Evolutionary conservation across 2,113 vertebrate species (phyloP).

Genomic region (Gymnocephalus cernua): DNA sequence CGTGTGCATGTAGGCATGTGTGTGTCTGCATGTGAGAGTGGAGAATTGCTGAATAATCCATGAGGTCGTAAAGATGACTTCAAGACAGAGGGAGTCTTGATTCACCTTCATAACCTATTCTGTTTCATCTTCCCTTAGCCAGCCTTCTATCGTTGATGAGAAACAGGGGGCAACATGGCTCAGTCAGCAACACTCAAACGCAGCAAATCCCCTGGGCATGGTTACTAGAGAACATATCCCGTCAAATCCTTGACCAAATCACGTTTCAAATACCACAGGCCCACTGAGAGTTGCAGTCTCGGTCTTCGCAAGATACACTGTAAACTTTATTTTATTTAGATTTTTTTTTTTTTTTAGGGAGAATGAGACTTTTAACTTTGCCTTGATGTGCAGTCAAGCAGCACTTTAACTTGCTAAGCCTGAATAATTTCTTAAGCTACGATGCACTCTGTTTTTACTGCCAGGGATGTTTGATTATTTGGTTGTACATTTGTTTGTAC

Average conservation of each 20-base stretch:
- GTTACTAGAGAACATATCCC: constrained; percentile 73
- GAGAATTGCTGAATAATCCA: constrained; percentile 75
- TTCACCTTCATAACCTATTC: constrained; percentile 73
- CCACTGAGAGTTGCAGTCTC: constrained; percentile 54
- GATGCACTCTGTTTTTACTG: constrained; percentile 20
- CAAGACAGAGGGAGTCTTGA: constrained; percentile 60
- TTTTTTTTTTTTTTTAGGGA: neutral
- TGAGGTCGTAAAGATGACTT: constrained; percentile 69
- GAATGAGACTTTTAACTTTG: constrained; percentile 32
- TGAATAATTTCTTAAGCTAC: constrained; percentile 36
- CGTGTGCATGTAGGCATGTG: constrained; percentile 15
- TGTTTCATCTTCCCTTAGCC: constrained; percentile 73
- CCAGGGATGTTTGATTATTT: constrained; percentile 29
- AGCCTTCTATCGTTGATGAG: constrained; percentile 76
- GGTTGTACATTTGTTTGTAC: constrained; percentile 37
- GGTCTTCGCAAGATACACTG: neutral
- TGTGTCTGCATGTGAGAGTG: constrained; percentile 4
- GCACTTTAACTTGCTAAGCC: constrained; percentile 36
- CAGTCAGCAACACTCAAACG: constrained; percentile 69
- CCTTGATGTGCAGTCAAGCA: constrained; percentile 39
- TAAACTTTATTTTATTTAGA: neutral
- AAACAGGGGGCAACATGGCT: constrained; percentile 59
- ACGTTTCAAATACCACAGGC: constrained; percentile 68
- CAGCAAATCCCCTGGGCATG: constrained; percentile 65
- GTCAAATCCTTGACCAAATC: constrained; percentile 76